Conservation (phyloP, 1,140 invertebrate species). For the Scaptomyza hsui region DNA sequence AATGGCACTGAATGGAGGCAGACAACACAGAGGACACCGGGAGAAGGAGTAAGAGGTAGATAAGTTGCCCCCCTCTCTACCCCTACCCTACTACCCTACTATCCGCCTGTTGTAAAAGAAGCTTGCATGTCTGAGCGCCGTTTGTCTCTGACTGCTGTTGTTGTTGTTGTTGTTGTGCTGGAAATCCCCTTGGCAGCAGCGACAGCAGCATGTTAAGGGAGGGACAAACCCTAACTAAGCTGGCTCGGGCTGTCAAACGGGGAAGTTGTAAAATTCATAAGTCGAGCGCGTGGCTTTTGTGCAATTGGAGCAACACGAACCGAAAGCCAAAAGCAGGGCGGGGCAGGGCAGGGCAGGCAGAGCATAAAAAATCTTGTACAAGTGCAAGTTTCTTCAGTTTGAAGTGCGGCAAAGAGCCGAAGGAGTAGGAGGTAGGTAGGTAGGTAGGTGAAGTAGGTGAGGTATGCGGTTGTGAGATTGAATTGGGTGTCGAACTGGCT, state of each 20-base stretch:
- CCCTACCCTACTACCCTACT: not conserved
- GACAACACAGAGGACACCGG: not conserved
- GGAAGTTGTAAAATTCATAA: constrained; percentile 81
- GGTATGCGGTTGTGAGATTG: not conserved
- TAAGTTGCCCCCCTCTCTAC: not conserved
- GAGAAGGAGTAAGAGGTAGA: not conserved
- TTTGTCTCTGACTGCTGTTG: constrained; percentile 56
- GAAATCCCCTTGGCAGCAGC: constrained; percentile 47
- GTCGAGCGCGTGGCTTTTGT: constrained; percentile 72
- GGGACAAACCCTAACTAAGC: constrained; percentile 64
- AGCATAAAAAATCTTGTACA: constrained; percentile 50
- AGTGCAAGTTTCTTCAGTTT: constrained; percentile 57
- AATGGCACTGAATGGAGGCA: constrained; percentile 54
- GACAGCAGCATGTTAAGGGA: constrained; percentile 33
- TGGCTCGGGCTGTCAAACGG: constrained; percentile 61
- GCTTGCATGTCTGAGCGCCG: constrained; percentile 77
- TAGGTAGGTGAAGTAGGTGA: too few species aligned
- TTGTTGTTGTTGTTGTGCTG: constrained; percentile 39
- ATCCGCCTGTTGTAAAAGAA: constrained; percentile 44
- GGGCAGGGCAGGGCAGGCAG: too few species aligned
- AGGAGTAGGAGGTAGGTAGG: not conserved
- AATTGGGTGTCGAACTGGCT: constrained; percentile 59
- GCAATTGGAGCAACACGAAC: constrained; percentile 69
- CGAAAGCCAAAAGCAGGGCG: constrained; percentile 15
- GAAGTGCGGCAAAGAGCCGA: constrained; percentile 8